phyloP scores from a whole-genome alignment of 2,888 invertebrate species.

The Pelosia muscerda region DNA sequence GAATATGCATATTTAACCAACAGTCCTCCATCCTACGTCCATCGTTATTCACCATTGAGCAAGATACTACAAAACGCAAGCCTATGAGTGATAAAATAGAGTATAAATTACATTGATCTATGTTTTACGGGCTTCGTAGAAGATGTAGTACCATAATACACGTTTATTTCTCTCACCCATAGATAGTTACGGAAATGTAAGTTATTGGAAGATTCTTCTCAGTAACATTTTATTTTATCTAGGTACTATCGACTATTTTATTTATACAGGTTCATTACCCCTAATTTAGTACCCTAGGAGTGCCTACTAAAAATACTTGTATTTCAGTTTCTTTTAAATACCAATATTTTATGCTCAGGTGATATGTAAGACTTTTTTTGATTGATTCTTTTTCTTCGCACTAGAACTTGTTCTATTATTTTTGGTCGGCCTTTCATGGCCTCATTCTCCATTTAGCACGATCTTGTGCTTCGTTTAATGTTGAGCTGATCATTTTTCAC shows the following conservation, averaged over 20 bases:
- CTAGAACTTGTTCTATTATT: no score
- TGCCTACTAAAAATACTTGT: no score
- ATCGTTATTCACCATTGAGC: background rate
- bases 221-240: background rate
- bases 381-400: no score
- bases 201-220: background rate
- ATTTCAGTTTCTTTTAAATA: no score
- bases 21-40: background rate
- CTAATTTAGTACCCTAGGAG: background rate
- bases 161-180: background rate
- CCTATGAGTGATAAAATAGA: background rate
- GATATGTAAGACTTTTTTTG: no score
- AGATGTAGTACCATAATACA: background rate
- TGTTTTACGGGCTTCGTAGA: background rate
- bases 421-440: no score
- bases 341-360: no score
- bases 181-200: background rate
- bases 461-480: no score
- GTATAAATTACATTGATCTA: slow-evolving; percentile 1
- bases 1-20: background rate
- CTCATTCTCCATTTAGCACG: no score
- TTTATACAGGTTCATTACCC: background rate
- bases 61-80: background rate
- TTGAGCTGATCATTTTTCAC: no score
- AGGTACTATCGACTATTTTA: background rate